Evolutionary conservation across 2,113 vertebrate species (phyloP), one percentile per base, ranked within the genome.

Genomic region (Vulpes ferrilata): DNA sequence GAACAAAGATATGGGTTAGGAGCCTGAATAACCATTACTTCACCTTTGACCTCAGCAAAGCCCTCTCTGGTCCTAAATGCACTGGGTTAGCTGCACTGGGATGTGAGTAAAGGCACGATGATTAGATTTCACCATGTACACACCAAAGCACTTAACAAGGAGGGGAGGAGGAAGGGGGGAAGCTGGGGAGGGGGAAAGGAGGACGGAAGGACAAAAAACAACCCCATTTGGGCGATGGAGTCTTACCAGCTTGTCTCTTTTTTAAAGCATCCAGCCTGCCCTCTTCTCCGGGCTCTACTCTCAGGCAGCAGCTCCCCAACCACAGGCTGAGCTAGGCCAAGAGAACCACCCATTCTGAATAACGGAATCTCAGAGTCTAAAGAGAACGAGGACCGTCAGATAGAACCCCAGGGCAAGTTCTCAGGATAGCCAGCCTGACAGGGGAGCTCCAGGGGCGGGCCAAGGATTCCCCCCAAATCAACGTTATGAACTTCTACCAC

Each of bases 21-120:
- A 0, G 1, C 38, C 82, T 38, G 27, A 4, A 25, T 7, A 43
- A 62, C 11, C 69, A 94, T 85, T 12, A 67, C 48, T 32, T 95
- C 48, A 59, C 59, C 53, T n/a, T 59, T 67, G 16, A 96, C 82
- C 82, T 97, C 32, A 15, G 59, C 59, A 71, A 95, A 74, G n/a
- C 7, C 90, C 64, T 85, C 59, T 48, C 17, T 43, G 23, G 17
- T 74, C 74, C 62, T 53, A 81, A 43, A 38, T 3, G 19, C 86
- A 59, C 30, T 8, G 22, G 1, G 13, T 80, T 48, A 81, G 30
- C 16, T 2, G 53, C n/a, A 6, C 11, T 22, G n/a, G 53, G 69
- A 90, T 27, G 64, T 59, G 9, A 55, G 59, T 22, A 48, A 73
- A 85, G 2, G 17, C 30, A 73, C 5, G 3, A 11, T 25, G 30